Evolutionary conservation across 2,113 vertebrate genomes (phyloP).

Genomic region (Vidua macroura): DNA sequence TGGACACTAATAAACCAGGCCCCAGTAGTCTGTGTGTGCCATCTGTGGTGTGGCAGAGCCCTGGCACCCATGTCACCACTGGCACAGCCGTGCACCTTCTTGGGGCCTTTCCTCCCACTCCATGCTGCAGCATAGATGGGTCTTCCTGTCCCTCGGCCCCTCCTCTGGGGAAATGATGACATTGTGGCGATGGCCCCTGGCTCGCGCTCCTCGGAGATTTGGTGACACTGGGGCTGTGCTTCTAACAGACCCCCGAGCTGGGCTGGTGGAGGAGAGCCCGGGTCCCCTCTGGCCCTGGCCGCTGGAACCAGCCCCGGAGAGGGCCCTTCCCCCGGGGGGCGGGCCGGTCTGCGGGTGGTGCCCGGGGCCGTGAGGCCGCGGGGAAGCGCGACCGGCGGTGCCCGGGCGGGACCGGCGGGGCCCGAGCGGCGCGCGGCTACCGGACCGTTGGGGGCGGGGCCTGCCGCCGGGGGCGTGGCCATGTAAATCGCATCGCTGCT

Average conservation of each 20-base stretch:
- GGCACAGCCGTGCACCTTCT: background rate
- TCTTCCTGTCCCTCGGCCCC: background rate
- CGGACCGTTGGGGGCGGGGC: too few species aligned
- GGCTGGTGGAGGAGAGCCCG: accelerated
- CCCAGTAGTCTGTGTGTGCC: background rate
- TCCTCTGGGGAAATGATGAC: background rate
- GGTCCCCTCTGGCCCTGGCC: background rate
- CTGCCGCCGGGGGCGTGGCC: background rate
- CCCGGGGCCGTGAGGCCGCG: background rate
- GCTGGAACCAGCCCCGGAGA: accelerated
- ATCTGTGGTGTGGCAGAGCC: background rate
- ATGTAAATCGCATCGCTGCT: background rate
- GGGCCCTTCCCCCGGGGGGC: accelerated
- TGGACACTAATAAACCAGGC: constrained; percentile 11
- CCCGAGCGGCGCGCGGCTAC: too few species aligned
- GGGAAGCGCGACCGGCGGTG: background rate
- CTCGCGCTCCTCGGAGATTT: accelerated
- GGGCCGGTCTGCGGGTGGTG: accelerated
- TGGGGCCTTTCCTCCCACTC: background rate
- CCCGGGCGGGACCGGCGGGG: too few species aligned
- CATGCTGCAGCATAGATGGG: accelerated
- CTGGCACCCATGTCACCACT: accelerated
- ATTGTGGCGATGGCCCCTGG: background rate
- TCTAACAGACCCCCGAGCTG: accelerated
- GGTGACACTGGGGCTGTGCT: background rate